A percentile compares a stretch with the other conserved stretches of the same genome.
phyloP scores from a whole-genome alignment of 2,113 vertebrate species.

The Antechinus flavipes region DNA sequence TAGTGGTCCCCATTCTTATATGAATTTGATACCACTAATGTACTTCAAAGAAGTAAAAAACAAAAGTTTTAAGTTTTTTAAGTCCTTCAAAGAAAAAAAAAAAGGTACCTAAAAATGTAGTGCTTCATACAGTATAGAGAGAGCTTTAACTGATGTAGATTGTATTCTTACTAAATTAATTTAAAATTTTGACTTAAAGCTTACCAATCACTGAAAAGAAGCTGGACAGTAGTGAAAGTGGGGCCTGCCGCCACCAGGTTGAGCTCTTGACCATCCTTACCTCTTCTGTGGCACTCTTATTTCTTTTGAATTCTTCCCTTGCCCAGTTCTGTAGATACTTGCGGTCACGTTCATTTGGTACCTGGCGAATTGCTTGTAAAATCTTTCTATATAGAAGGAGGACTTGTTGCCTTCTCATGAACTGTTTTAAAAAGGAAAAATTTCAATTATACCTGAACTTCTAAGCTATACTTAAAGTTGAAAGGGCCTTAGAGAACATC shows the following conservation, averaged over 20 bases:
- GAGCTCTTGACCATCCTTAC: conserved; percentile 74
- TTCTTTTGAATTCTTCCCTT: conserved; percentile 92
- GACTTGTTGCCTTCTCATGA: conserved; percentile 92
- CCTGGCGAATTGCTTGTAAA: conserved; percentile 87
- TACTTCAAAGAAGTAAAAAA: background rate
- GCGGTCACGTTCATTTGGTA: conserved; percentile 89
- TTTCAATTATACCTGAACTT: background rate
- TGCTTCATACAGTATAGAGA: background rate
- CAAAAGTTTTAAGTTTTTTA: background rate
- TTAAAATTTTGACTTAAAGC: background rate
- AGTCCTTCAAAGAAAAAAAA: background rate
- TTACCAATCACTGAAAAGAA: background rate
- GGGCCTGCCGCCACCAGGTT: background rate
- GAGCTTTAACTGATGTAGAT: background rate
- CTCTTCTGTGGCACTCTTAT: conserved; percentile 90
- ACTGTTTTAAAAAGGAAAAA: conserved; percentile 83
- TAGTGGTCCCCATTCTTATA: background rate
- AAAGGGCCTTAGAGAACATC: background rate
- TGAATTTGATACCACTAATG: background rate
- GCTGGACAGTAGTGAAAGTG: background rate
- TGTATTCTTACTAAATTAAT: background rate
- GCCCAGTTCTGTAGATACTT: conserved; percentile 91
- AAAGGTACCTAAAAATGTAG: background rate
- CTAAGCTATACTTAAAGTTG: background rate
- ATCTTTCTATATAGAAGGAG: conserved; percentile 91